Base-by-base conservation (phyloP, 1,140 invertebrate genomes). In the Drosophila sucinea region DNA sequence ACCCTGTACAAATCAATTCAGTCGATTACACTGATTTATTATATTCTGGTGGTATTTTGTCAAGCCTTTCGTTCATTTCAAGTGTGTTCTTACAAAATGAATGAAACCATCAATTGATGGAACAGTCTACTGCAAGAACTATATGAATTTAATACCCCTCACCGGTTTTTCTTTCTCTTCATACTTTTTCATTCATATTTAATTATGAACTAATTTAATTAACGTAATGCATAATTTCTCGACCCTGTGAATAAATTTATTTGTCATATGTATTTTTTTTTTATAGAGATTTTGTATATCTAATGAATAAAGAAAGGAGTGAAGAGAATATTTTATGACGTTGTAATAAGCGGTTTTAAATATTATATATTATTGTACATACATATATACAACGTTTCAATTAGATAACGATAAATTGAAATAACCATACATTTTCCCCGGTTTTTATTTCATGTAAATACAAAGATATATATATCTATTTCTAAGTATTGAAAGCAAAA, bases 371-470 rank as follows among this genome's bases (percentile, higher is more conserved):
- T 11, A 27, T 27, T 83, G 68, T 84, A 74, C 55, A 77, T 51
- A 51, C 44, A 51, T 8, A 51, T 23, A 51, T 6, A 51, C 44
- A 51, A 25, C 44, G 23, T 35, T 35, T 35, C 17, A 47, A 25
- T 60, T 5, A 8, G 35, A 7, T 38, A 40, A 38, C 55, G 7
- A 60, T 55, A 30, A 27, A 70, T 67, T 67, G 44, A 66, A 58
- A 66, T 41, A 38, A 73, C 60, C 25, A 51, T 62, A 60, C 32
- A 60, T 61, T 44, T 56, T 77, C 35, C 47, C 65, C 32, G 44
- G 44, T 55, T 85, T 70, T 70, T 63, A 54, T 57, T 71, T 68
- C 7, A 51, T 84, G 77, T 79, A 85, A 41, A 85, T 87, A 87
- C 4, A 61, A 32, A 57, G n/a, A 33, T 58, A 35, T 67, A 65